These are phyloP conservation scores for Hipposideros armiger DNA, from an alignment of 2,113 vertebrate species.

Conservation along the genomic window DNA sequence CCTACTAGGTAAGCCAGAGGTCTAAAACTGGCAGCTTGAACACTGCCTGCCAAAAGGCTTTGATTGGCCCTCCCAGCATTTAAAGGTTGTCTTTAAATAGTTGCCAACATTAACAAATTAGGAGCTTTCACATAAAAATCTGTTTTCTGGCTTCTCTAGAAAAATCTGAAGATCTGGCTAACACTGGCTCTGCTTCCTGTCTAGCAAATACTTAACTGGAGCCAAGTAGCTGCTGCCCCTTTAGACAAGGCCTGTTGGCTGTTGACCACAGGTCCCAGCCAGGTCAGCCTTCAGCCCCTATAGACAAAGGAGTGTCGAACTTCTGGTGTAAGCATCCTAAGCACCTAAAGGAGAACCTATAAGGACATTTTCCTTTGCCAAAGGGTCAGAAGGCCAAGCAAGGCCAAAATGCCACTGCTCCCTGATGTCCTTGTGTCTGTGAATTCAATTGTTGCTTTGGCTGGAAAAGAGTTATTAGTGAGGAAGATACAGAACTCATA, in stretches of 20 bases:
- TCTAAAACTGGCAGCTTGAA: neutral
- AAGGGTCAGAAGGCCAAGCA: neutral
- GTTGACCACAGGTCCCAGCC: neutral
- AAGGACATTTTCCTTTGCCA: neutral
- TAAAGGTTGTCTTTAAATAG: slow-evolving; percentile 45
- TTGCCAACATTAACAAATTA: slow-evolving; percentile 57
- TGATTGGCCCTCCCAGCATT: neutral
- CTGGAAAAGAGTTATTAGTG: neutral
- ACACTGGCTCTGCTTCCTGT: neutral
- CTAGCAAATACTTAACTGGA: neutral
- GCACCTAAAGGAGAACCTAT: neutral
- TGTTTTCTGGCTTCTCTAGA: slow-evolving; percentile 58
- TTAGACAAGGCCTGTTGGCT: neutral
- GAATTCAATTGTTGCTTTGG: neutral
- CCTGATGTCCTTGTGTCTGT: neutral
- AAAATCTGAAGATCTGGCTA: slow-evolving; percentile 59
- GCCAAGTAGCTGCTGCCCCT: neutral
- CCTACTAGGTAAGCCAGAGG: slow-evolving; percentile 47
- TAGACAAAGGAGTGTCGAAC: fast-evolving
- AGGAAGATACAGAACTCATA: neutral
- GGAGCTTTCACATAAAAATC: slow-evolving; percentile 49
- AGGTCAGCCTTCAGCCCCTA: neutral
- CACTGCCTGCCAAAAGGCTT: neutral
- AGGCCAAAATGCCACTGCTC: neutral
- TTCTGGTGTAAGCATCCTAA: neutral